These are phyloP conservation scores for Plecturocebus donacophilus DNA, from an alignment of 2,113 vertebrate genomes.

Conservation along the genomic window DNA sequence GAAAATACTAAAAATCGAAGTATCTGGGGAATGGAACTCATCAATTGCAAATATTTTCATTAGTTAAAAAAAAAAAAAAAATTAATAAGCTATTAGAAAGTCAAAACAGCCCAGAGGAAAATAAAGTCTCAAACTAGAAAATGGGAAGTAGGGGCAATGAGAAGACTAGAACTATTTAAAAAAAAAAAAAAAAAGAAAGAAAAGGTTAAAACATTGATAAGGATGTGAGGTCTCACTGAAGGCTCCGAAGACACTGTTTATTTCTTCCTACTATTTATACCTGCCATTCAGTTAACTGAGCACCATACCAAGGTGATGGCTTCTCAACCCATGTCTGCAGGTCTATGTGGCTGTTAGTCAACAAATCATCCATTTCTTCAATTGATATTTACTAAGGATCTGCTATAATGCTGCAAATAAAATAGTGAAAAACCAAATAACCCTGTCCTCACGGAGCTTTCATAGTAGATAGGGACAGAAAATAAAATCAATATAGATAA, in stretches of 20 bases:
- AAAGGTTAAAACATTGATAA: not conserved
- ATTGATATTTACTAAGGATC: not conserved
- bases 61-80: not conserved
- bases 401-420: not conserved
- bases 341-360: not conserved
- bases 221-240: not conserved
- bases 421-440: not conserved
- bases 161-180: not conserved
- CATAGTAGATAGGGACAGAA: not conserved
- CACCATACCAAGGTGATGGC: not conserved
- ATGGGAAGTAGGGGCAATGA: no score
- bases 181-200: not conserved
- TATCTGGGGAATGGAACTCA: not conserved
- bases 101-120: not conserved
- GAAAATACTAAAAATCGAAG: conserved; percentile 16
- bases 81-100: not conserved
- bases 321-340: not conserved
- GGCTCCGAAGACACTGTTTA: not conserved
- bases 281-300: not conserved
- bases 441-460: not conserved
- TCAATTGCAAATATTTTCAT: not conserved
- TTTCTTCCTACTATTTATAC: not conserved
- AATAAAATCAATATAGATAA: not conserved
- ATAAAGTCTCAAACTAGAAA: not conserved
- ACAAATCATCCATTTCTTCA: not conserved